Evolutionary conservation across 2,888 invertebrate species (phyloP), one percentile per base, ranked within the genome.

Genomic region (Eutolmus rufibarbis): DNA sequence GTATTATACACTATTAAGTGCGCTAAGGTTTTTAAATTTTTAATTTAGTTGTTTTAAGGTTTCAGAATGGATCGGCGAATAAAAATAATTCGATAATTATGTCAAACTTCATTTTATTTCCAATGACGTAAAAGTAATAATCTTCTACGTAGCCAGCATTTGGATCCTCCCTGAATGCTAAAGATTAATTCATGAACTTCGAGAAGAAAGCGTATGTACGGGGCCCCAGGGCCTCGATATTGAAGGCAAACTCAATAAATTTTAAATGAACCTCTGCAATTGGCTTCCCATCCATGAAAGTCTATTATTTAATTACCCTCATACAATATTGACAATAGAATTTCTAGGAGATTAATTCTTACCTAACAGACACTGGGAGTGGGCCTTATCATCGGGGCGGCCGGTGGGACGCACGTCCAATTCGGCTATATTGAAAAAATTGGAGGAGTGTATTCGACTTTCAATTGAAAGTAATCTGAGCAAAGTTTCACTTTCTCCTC

Each of bases 311-410:
- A 86, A 86, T 76, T 46, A 86, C 76, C 76, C 74, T 74, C 31
- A n/a, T 86, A 86, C 86, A 81, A 81, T 81, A 81, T 81, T 81
- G 81, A 81, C 51, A 81, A 51, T 8, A 46, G 81, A 81, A 81
- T 77, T 86, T 76, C 51, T 46, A 76, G 86, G 86, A 51, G 74
- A 74, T 66, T 85, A 76, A 46, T 76, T 86, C 86, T 76, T 76
- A 76, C 40, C 76, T 76, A 76, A 46, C 76, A 40, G 31, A 51
- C 66, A 66, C 28, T 66, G 66, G 28, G 4, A 66, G 28, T 1
- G 66, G 12, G 23, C 66, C 28, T 66, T 66, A 66, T 66, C 66
- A 66, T 23, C 66, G 12, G 66, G 8, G 57, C 9, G 66, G 66
- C 5, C 23, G 28, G 66, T 8, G 74, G 74, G 31, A 14, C 19